Evolutionary conservation across 1,140 invertebrate species (phyloP).

Genomic region (Trichoplusia ni): DNA sequence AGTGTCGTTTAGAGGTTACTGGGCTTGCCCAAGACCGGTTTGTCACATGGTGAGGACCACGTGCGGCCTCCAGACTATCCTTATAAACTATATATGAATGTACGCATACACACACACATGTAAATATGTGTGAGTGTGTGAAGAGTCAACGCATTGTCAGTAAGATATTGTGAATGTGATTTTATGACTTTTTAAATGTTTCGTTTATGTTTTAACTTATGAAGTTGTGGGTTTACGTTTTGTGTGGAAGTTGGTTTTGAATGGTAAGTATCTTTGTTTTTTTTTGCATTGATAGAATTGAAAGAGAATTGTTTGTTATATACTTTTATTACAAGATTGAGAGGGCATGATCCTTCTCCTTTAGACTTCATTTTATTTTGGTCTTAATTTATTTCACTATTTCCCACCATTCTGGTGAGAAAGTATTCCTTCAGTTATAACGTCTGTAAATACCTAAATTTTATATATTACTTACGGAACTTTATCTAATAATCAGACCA

Average conservation of each 20-base stretch:
- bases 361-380: too few relatives aligned
- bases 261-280: too few relatives aligned
- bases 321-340: too few relatives aligned
- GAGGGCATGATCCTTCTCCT: too few relatives aligned
- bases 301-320: too few relatives aligned
- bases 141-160: conserved; percentile 36
- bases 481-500: too few relatives aligned
- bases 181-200: conserved; percentile 39
- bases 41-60: conserved; percentile 75
- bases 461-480: too few relatives aligned
- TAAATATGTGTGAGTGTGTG: conserved; percentile 23
- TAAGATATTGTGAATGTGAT: conserved; percentile 36
- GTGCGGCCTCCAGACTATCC: conserved; percentile 71
- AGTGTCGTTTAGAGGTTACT: conserved; percentile 79
- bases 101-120: conserved; percentile 28
- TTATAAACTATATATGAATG: conserved; percentile 34
- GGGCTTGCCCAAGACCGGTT: conserved; percentile 73
- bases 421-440: too few relatives aligned
- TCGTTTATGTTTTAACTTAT: conserved; percentile 9
- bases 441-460: too few relatives aligned
- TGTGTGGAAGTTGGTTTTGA: not conserved
- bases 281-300: too few relatives aligned
- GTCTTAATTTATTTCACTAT: too few relatives aligned
- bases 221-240: not conserved
- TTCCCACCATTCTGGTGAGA: too few relatives aligned